These are phyloP conservation scores for Berghia stephanieae DNA, from an alignment of 1,140 invertebrate genomes.

Conservation along the genomic window DNA sequence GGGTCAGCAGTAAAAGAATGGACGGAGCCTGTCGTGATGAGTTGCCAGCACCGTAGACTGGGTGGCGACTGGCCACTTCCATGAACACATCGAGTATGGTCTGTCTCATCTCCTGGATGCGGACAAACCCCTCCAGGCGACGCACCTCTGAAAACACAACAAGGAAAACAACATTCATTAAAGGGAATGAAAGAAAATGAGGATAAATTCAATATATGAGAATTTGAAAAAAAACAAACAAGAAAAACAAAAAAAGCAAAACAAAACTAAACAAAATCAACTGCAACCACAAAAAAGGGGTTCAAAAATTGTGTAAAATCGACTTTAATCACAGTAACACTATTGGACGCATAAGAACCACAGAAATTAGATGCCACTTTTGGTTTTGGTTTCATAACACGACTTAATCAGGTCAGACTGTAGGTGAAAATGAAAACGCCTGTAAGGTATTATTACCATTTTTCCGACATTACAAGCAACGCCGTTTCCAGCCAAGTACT, in stretches of 20 bases:
- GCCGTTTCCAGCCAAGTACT: no score
- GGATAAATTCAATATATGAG: not conserved
- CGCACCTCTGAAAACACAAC: slow-evolving; percentile 52
- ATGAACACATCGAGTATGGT: slow-evolving; percentile 55
- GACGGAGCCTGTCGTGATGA: slow-evolving; percentile 53
- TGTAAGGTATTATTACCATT: no score
- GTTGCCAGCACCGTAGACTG: slow-evolving; percentile 45
- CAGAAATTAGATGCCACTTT: no score
- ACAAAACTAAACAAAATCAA: no score
- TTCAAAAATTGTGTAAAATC: no score
- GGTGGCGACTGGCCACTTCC: slow-evolving; percentile 55
- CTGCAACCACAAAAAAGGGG: no score
- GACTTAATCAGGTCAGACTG: no score
- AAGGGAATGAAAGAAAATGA: not conserved
- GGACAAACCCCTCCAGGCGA: slow-evolving; percentile 48
- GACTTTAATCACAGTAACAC: no score
- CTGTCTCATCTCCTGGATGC: slow-evolving; percentile 54
- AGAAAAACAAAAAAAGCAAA: not conserved
- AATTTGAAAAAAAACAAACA: not conserved
- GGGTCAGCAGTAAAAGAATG: slow-evolving; percentile 56
- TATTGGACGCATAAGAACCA: no score
- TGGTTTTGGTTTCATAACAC: no score
- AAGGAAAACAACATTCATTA: not conserved
- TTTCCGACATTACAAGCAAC: no score
- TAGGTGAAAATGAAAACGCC: no score